Conservation (phyloP, 1,140 invertebrate genomes). For the Drosophila carrolli region DNA sequence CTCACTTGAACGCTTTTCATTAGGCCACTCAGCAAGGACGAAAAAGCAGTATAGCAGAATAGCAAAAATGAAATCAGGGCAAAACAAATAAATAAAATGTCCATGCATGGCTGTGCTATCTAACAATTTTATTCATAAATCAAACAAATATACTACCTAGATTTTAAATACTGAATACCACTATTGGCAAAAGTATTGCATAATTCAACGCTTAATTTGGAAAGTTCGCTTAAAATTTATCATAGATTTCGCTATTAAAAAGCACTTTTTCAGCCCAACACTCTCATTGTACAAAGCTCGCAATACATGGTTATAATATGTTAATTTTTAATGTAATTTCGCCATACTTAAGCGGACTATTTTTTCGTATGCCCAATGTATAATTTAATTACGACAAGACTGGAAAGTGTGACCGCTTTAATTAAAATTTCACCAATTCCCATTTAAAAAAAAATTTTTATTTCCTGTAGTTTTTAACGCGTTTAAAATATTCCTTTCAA, state of each 20-base stretch:
- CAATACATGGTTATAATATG: constrained; percentile 34
- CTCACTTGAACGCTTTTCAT: constrained; percentile 65
- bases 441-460: constrained; percentile 35
- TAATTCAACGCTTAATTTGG: constrained; percentile 16
- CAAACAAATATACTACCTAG: not conserved
- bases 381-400: constrained; percentile 43
- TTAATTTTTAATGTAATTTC: constrained; percentile 56
- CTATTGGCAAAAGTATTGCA: constrained; percentile 14
- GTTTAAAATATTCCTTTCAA: constrained; percentile 13
- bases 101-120: constrained; percentile 7
- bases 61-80: not conserved
- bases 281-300: not conserved
- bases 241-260: constrained; percentile 18
- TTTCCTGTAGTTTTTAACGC: constrained; percentile 21
- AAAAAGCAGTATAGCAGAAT: not conserved
- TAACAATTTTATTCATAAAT: constrained; percentile 13
- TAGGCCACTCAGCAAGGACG: constrained; percentile 37
- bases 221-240: not conserved
- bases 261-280: constrained; percentile 31
- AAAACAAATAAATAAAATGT: constrained; percentile 10
- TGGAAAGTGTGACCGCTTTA: constrained; percentile 47
- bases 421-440: constrained; percentile 22
- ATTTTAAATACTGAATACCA: not conserved
- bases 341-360: constrained; percentile 30
- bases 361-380: constrained; percentile 12